Base-by-base conservation (phyloP, 2,113 vertebrate species). In the Indicator indicator region DNA sequence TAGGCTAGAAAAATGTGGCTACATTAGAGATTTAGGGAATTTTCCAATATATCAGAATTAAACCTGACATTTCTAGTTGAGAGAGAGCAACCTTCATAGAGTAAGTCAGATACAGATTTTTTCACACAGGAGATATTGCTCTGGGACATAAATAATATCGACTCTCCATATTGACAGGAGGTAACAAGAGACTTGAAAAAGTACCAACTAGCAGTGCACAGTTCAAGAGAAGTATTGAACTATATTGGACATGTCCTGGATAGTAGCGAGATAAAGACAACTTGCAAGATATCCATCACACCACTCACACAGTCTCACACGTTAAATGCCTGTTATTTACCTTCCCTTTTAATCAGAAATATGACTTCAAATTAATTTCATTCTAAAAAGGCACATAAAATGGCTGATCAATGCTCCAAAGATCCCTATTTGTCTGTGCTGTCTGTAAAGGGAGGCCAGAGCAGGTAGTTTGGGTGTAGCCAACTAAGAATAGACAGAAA, bases 101-200 rank as follows among this genome's bases (percentile, higher is more conserved):
- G 10, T 33, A 12, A 77, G 46, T 70, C 80, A 90, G 74, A 94
- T 40, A 93, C 18, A 63, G 67, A 13, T 48, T 72, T 87, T 91
- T 74, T 86, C 1, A 0, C 67, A 33, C 16, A 69, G 59, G 33
- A 95, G 65, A 69, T 62, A 64, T 36, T 72, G 74, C 40, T 87
- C 54, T 88, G 60, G 54, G 60, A 73, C 59, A 77, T 80, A 91
- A 96, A 77, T 76, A 67, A 56, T 87, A 94, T 86, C 56, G 89
- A 90, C 60, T 89, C 6, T 63, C 38, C n/a, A 16, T 86, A 93
- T 88, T 86, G 92, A 88, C 64, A 80, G 44, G 5, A 80, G 64
- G 28, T 76, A 96, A 94, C 56, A 93, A 93, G 88, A 79, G 56
- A 94, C 60, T 68, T 83, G 85, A 77, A 74, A 89, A 93, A 93